A percentile compares a stretch with the other conserved stretches of the same genome.
Conservation (phyloP, 2,888 invertebrate genomes). For the Zonitis immaculata region DNA sequence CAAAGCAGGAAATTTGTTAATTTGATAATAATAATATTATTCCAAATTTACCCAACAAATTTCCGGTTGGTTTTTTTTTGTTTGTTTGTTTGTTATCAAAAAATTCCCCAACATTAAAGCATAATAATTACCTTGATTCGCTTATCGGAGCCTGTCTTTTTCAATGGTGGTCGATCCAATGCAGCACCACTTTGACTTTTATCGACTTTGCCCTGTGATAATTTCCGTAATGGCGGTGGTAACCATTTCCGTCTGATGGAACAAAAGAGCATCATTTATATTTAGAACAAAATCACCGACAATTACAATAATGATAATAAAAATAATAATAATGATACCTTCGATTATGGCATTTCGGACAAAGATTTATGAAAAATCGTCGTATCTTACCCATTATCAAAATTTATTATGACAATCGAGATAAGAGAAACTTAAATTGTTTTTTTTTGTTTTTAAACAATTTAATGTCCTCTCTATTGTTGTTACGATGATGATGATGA, state of each 20-base stretch:
- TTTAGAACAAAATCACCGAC: too few relatives aligned
- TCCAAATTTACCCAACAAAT: too few relatives aligned
- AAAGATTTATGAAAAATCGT: background rate
- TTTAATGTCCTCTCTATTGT: too few relatives aligned
- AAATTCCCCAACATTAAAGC: too few relatives aligned
- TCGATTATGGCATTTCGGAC: background rate
- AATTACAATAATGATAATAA: too few relatives aligned
- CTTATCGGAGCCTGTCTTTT: conserved; percentile 79
- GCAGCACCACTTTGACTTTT: conserved; percentile 60
- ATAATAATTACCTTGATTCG: conserved; percentile 81
- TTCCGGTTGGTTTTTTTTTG: too few relatives aligned
- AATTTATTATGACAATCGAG: too few relatives aligned
- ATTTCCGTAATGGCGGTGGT: conserved; percentile 79
- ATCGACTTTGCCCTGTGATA: conserved; percentile 83
- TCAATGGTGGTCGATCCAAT: conserved; percentile 56
- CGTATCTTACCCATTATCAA: background rate
- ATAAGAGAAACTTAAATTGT: too few relatives aligned
- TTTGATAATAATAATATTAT: too few relatives aligned
- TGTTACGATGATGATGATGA: too few relatives aligned
- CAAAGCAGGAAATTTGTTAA: background rate
- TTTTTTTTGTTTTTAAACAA: too few relatives aligned
- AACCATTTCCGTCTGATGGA: conserved; percentile 80
- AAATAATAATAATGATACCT: background rate
- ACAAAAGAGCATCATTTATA: conserved; percentile 25
- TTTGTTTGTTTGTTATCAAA: too few relatives aligned